Conservation (phyloP, 1,140 invertebrate species). For the Lepidotrigona ventralis region DNA sequence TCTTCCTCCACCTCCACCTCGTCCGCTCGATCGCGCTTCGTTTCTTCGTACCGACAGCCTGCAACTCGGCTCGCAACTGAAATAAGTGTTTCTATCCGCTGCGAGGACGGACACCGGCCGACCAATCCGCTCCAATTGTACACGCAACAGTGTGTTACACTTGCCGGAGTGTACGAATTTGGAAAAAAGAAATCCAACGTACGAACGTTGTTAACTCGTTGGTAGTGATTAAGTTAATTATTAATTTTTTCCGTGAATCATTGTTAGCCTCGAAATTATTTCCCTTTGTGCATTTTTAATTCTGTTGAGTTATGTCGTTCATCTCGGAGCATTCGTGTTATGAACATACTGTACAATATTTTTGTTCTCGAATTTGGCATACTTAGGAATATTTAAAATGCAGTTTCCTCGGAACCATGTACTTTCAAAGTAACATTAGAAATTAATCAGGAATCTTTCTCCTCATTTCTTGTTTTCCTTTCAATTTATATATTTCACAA, state of each 20-base stretch:
- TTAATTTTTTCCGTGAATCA: too few species aligned
- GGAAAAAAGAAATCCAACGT: background rate
- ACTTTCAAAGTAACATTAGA: too few species aligned
- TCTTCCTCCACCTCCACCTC: background rate
- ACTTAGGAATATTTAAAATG: too few species aligned
- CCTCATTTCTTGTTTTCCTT: too few species aligned
- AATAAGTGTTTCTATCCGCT: constrained; percentile 36
- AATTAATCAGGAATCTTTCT: too few species aligned
- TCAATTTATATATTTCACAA: too few species aligned
- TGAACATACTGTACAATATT: background rate
- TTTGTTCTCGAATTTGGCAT: too few species aligned
- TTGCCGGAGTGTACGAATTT: background rate
- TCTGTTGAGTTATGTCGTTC: background rate
- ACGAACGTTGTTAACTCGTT: background rate
- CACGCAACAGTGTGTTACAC: background rate
- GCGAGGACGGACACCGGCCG: constrained; percentile 24
- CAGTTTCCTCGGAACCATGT: too few species aligned
- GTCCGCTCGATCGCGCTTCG: background rate
- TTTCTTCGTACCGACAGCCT: constrained; percentile 16
- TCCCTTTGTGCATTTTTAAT: background rate
- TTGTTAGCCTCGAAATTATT: background rate
- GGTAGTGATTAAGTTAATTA: too few species aligned
- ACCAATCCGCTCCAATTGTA: background rate
- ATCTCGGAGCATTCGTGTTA: background rate
- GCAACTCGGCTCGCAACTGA: constrained; percentile 2